These are phyloP conservation scores for Synanthedon tipuliformis DNA, from an alignment of 2,888 invertebrate species.

Conservation along the genomic window DNA sequence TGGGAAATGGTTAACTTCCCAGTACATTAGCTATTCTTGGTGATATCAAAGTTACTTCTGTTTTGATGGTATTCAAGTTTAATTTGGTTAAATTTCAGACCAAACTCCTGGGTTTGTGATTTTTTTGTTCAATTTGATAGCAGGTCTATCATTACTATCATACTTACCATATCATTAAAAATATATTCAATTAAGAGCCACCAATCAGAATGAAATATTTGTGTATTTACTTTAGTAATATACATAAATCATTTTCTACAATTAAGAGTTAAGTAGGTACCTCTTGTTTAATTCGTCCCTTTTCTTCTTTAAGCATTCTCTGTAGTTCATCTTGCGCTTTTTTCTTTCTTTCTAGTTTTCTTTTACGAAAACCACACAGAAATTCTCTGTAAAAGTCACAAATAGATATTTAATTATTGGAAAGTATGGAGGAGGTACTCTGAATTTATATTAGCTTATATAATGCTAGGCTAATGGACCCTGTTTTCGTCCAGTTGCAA, in stretches of 20 bases:
- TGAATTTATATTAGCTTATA: too few relatives aligned
- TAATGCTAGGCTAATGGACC: too few relatives aligned
- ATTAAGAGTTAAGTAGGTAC: conserved; percentile 37
- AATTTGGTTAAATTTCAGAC: too few relatives aligned
- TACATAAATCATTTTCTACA: not conserved
- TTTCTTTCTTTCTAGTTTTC: conserved; percentile 81
- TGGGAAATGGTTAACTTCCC: too few relatives aligned
- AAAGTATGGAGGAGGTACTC: not conserved
- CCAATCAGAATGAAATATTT: not conserved
- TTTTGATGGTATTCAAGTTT: too few relatives aligned
- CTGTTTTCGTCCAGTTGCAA: too few relatives aligned
- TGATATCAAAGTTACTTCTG: too few relatives aligned
- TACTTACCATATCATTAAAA: not conserved
- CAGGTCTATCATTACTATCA: too few relatives aligned
- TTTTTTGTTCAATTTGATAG: too few relatives aligned
- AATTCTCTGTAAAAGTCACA: conserved; percentile 72
- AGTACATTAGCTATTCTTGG: too few relatives aligned
- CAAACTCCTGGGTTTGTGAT: too few relatives aligned
- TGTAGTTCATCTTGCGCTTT: conserved; percentile 80
- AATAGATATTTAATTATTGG: not conserved
- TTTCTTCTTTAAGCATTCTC: conserved; percentile 78
- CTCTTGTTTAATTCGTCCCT: conserved; percentile 79
- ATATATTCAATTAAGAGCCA: too few relatives aligned
- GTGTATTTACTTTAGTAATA: not conserved
- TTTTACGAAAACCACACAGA: conserved; percentile 83